These are phyloP conservation scores for Ictidomys tridecemlineatus DNA, from an alignment of 2,113 vertebrate genomes.

Conservation along the genomic window DNA sequence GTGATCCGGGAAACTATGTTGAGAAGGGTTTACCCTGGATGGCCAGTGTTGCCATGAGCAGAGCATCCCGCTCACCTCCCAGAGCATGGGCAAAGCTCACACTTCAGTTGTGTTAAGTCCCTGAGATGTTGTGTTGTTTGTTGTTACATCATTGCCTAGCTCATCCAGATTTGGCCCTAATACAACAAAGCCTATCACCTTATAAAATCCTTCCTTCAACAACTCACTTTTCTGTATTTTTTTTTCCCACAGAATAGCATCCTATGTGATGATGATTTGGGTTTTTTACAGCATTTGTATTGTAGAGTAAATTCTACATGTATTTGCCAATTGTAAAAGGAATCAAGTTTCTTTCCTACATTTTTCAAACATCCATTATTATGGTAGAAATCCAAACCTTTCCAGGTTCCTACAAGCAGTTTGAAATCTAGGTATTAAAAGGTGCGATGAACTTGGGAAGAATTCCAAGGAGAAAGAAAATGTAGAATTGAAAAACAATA, in stretches of 20 bases:
- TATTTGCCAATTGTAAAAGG: not conserved
- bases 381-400: constrained; percentile 40
- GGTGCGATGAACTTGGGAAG: constrained; percentile 60
- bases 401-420: not conserved
- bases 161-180: not conserved
- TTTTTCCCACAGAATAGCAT: not conserved
- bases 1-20: not conserved
- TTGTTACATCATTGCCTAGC: not conserved
- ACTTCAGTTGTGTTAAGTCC: not conserved
- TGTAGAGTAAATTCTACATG: not conserved
- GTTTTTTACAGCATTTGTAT: constrained; percentile 13
- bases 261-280: not conserved
- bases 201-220: not conserved
- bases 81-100: not conserved
- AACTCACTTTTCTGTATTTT: constrained; percentile 49
- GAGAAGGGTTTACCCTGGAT: not conserved
- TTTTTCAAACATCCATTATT: constrained; percentile 61
- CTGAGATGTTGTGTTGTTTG: not conserved
- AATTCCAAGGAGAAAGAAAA: constrained; percentile 71
- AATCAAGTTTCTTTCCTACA: constrained; percentile 7
- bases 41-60: not conserved
- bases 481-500: constrained; percentile 63
- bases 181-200: not conserved
- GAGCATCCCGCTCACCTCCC: not conserved
- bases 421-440: constrained; percentile 56